A percentile compares a stretch with the other conserved stretches of the same genome.
Conservation (phyloP, 2,113 vertebrate species). For the Mastomys coucha region DNA sequence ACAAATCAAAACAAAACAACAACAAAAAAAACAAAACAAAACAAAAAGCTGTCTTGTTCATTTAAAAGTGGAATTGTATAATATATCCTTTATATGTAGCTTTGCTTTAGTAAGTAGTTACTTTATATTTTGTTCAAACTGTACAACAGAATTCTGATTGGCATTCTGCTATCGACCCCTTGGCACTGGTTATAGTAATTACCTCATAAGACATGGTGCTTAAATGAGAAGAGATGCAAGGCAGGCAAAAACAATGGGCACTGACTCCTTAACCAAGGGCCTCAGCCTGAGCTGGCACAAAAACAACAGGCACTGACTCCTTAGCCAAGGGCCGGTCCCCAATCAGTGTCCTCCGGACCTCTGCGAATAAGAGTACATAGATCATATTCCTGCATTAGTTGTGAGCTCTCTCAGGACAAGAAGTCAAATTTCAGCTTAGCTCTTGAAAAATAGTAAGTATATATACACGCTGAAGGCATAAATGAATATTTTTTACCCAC, state of each 20-base stretch:
- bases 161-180: not conserved
- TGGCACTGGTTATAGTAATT: not conserved
- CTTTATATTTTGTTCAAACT: not conserved
- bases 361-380: not conserved
- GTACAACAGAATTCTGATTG: not conserved
- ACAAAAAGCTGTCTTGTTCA: not conserved
- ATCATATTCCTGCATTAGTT: not conserved
- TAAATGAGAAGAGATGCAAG: not conserved
- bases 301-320: not conserved
- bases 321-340: not conserved
- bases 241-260: not conserved
- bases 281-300: not conserved
- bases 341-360: not conserved
- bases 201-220: not conserved
- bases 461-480: not conserved
- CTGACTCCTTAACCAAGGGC: not conserved
- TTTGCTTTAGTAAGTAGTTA: not conserved
- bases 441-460: not conserved
- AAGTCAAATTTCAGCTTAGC: not conserved
- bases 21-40: too few relatives aligned
- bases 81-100: not conserved
- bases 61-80: not conserved
- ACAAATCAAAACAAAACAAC: too few relatives aligned
- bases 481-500: conserved; percentile 33
- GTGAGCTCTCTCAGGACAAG: not conserved